Percentiles rank a stretch among this genome's conserved stretches.
phyloP scores from a whole-genome alignment of 2,113 vertebrate species.

The Phocoena phocoena region DNA sequence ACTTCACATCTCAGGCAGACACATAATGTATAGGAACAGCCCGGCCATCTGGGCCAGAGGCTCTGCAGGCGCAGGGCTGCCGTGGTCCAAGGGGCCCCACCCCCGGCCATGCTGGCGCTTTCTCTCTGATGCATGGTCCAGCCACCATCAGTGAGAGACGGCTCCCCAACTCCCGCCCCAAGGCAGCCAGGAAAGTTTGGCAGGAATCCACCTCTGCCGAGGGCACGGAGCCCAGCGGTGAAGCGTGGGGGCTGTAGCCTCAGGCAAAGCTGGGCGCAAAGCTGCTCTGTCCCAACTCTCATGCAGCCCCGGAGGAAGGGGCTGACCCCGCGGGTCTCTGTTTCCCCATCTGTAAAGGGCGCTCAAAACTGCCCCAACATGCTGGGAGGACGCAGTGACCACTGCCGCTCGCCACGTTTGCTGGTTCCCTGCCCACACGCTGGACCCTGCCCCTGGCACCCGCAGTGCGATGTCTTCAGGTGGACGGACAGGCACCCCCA shows the following conservation, averaged over 20 bases:
- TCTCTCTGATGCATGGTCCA: accelerated
- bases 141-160: background rate
- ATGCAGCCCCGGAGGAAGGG: accelerated
- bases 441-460: background rate
- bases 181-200: background rate
- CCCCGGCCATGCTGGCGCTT: background rate
- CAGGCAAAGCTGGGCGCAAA: no score
- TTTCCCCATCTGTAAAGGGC: accelerated
- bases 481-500: background rate
- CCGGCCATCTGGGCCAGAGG: background rate
- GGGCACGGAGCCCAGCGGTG: accelerated
- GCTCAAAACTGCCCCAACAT: accelerated
- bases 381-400: background rate
- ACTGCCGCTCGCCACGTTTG: accelerated
- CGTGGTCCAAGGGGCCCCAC: background rate
- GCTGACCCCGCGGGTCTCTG: accelerated
- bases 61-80: background rate
- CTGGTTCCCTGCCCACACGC: accelerated
- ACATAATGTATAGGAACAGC: background rate
- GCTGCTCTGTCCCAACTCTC: background rate
- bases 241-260: background rate
- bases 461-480: background rate
- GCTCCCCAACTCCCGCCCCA: background rate
- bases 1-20: background rate
- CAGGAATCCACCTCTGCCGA: accelerated